These are phyloP conservation scores for Crocallis elinguaria DNA, from an alignment of 2,888 invertebrate species.

Conservation along the genomic window DNA sequence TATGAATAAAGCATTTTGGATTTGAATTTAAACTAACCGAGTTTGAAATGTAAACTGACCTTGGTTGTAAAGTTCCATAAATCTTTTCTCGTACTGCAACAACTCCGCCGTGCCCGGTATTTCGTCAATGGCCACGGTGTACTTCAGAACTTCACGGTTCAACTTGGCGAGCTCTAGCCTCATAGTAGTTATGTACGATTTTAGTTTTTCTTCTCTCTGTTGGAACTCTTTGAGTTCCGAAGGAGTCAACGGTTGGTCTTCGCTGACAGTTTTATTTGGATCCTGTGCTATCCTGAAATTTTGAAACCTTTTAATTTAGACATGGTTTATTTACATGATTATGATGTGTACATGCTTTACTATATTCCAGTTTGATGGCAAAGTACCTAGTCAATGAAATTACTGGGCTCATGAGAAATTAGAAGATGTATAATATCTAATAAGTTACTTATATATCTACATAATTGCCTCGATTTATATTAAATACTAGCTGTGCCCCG, in stretches of 20 bases:
- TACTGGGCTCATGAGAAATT: no score
- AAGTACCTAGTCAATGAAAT: no score
- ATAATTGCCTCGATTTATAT: no score
- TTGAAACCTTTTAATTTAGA: not conserved
- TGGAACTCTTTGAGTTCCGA: constrained; percentile 70
- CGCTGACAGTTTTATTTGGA: constrained; percentile 49
- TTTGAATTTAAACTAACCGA: no score
- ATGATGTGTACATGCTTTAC: no score
- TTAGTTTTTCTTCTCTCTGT: constrained; percentile 70
- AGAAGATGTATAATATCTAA: no score
- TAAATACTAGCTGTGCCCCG: no score
- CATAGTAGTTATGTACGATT: constrained; percentile 62
- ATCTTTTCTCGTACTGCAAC: constrained; percentile 97
- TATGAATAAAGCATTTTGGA: no score
- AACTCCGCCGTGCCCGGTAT: constrained; percentile 97
- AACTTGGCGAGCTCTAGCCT: constrained; percentile 90
- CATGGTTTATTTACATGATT: not conserved
- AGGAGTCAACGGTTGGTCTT: constrained; percentile 68
- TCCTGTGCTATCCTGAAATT: constrained; percentile 57
- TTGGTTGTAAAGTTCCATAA: constrained; percentile 98
- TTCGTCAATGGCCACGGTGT: constrained; percentile 95
- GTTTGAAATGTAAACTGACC: constrained; percentile 69
- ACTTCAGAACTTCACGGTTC: constrained; percentile 90
- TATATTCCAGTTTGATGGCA: no score
- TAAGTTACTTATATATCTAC: no score